These are phyloP conservation scores for Heteromurus nitidus DNA, from an alignment of 2,888 invertebrate species.

Conservation along the genomic window DNA sequence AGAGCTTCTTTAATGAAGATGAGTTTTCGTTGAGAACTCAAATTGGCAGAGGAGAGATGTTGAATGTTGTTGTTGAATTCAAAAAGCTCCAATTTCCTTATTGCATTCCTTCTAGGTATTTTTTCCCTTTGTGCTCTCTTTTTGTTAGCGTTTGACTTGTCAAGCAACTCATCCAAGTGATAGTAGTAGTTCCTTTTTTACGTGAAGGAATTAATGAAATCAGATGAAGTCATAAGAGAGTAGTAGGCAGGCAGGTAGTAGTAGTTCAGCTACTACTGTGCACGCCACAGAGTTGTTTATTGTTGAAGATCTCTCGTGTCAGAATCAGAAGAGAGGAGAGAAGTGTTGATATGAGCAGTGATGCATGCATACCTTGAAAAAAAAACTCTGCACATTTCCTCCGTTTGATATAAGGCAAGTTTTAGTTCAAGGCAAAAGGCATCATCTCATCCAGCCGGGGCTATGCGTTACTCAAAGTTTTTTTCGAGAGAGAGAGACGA, in stretches of 20 bases:
- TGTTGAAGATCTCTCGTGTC: background rate
- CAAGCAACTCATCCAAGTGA: background rate
- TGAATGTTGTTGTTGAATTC: too few species aligned
- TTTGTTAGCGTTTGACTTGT: background rate
- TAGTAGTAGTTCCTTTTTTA: background rate
- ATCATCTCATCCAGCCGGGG: too few species aligned
- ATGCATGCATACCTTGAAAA: background rate
- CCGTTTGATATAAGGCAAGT: background rate
- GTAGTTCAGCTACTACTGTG: background rate
- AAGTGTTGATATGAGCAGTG: too few species aligned
- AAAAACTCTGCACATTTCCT: background rate
- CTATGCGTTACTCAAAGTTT: too few species aligned
- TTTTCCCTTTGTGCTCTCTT: background rate
- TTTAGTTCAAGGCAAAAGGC: background rate
- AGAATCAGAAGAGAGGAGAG: background rate
- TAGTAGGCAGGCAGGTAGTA: too few species aligned
- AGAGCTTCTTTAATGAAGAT: background rate
- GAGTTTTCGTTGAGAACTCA: slow-evolving; percentile 1
- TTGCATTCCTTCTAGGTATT: background rate
- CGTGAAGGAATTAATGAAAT: background rate
- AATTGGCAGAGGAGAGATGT: too few species aligned
- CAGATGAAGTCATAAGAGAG: background rate
- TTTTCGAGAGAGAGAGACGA: too few species aligned
- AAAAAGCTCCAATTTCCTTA: slow-evolving; percentile 14
- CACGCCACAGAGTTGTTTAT: background rate